Evolutionary conservation across 2,888 invertebrate genomes (phyloP).

Genomic region (Neoscelio sp.): DNA sequence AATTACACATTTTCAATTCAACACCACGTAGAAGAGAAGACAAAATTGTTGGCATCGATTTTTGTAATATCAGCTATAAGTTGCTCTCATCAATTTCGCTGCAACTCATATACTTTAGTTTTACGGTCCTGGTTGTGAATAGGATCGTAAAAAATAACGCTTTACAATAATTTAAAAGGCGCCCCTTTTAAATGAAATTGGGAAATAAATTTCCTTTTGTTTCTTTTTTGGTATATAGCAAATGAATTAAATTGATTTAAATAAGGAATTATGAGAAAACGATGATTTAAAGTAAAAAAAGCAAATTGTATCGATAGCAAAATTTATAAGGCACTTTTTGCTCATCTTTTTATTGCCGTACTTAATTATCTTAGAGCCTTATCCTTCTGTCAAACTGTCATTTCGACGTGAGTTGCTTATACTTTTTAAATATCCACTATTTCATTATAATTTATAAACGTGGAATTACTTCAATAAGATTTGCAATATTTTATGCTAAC

Average conservation of each 20-base stretch:
- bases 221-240: too few relatives aligned
- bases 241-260: slow-evolving; percentile 13
- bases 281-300: slow-evolving; percentile 1
- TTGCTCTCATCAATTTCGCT: not conserved
- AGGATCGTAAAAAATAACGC: slow-evolving; percentile 51
- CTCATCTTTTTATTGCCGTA: not conserved
- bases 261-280: slow-evolving; percentile 3
- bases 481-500: slow-evolving; percentile 20
- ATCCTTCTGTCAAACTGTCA: not conserved
- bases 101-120: slow-evolving; percentile 12
- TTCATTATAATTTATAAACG: not conserved
- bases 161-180: slow-evolving; percentile 6
- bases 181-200: slow-evolving; percentile 29
- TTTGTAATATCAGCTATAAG: slow-evolving; percentile 10
- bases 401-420: not conserved
- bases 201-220: slow-evolving; percentile 33
- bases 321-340: too few relatives aligned
- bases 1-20: too few relatives aligned
- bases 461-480: not conserved
- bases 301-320: too few relatives aligned
- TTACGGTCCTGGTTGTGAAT: slow-evolving; percentile 29
- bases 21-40: too few relatives aligned
- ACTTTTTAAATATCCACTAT: not conserved
- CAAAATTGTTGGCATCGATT: slow-evolving; percentile 18
- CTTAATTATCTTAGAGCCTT: not conserved